phyloP scores from a whole-genome alignment of 2,888 invertebrate species.

The Lycia hirtaria region DNA sequence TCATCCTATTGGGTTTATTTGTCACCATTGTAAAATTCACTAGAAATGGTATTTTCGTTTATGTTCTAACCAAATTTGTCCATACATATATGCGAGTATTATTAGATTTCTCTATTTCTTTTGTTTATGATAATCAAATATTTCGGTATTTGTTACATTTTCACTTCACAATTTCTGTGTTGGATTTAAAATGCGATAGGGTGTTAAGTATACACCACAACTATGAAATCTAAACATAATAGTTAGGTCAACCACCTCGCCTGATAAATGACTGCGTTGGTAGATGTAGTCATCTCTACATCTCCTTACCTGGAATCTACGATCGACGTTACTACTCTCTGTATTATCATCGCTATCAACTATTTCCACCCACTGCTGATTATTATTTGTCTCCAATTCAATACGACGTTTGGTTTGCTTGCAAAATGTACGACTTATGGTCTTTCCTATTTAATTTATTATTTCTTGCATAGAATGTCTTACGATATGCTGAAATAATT shows the following conservation, averaged over 20 bases:
- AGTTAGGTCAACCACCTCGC: not conserved
- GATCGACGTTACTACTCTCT: not conserved
- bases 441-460: too few relatives aligned
- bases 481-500: too few relatives aligned
- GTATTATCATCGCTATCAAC: not conserved
- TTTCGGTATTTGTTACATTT: too few relatives aligned
- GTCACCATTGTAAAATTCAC: slow-evolving; percentile 2
- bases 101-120: too few relatives aligned
- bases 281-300: not conserved
- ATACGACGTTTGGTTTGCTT: not conserved
- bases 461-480: too few relatives aligned
- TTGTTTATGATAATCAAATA: too few relatives aligned
- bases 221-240: not conserved
- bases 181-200: too few relatives aligned
- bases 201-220: too few relatives aligned
- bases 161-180: not conserved
- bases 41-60: not conserved
- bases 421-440: too few relatives aligned
- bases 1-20: slow-evolving; percentile 15
- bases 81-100: too few relatives aligned
- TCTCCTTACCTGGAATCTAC: slow-evolving; percentile 1
- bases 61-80: not conserved
- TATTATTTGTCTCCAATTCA: not conserved
- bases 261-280: slow-evolving; percentile 8
- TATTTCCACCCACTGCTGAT: not conserved